These are phyloP conservation scores for Misgurnus mizolepis DNA, from an alignment of 2,113 vertebrate genomes.

Conservation along the genomic window DNA sequence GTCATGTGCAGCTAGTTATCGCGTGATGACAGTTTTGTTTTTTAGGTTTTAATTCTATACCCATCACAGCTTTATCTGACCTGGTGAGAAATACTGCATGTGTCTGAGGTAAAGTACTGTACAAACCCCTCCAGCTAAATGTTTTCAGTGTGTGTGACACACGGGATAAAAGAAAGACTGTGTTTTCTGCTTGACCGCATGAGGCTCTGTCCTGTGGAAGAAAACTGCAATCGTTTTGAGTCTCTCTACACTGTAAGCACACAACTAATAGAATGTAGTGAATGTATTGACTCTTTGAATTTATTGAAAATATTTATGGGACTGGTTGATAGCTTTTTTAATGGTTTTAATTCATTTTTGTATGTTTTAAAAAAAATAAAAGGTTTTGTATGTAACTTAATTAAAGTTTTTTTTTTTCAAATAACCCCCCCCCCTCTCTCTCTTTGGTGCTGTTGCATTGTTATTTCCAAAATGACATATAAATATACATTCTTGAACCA, in stretches of 20 bases:
- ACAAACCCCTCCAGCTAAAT: constrained; percentile 61
- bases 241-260: background rate
- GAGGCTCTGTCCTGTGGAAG: background rate
- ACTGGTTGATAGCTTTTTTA: too few species aligned
- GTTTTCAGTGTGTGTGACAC: constrained; percentile 27
- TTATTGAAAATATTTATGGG: too few species aligned
- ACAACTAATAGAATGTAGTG: too few species aligned
- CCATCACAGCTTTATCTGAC: background rate
- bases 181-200: background rate
- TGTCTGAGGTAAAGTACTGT: constrained; percentile 44
- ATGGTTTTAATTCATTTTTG: too few species aligned
- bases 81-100: constrained; percentile 69
- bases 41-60: background rate
- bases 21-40: background rate
- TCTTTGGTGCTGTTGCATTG: too few species aligned
- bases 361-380: too few species aligned
- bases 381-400: too few species aligned
- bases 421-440: too few species aligned
- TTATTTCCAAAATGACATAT: too few species aligned
- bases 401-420: too few species aligned
- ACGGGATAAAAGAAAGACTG: constrained; percentile 34
- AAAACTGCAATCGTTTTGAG: background rate
- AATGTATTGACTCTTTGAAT: too few species aligned
- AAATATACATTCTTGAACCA: too few species aligned
- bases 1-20: background rate